Conservation (phyloP, 2,113 vertebrate species). For the Podocnemis expansa region DNA sequence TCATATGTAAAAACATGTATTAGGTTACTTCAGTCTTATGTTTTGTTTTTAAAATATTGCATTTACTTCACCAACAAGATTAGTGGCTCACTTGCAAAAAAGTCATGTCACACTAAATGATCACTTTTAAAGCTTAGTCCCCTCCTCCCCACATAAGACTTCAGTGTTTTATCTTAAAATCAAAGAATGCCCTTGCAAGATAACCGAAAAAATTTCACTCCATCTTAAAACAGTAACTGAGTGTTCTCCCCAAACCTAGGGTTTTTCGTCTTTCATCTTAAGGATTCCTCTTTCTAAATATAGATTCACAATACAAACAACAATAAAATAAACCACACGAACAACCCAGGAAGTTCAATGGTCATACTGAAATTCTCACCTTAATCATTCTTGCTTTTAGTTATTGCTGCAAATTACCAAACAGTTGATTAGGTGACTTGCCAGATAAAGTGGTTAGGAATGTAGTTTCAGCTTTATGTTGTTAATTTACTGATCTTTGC, state of each 20-base stretch:
- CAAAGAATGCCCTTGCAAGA: background rate
- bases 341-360: background rate
- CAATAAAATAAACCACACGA: background rate
- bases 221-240: background rate
- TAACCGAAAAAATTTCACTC: background rate
- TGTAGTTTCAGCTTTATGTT: background rate
- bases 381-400: background rate
- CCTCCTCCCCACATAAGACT: slow-evolving; percentile 25
- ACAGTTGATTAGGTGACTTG: background rate
- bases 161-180: background rate
- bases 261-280: background rate
- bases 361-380: background rate
- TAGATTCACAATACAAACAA: background rate
- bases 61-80: background rate
- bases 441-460: background rate
- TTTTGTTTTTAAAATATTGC: background rate
- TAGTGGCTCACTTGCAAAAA: background rate
- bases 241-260: background rate
- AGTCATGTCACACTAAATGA: background rate
- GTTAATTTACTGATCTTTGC: background rate
- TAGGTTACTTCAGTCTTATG: background rate
- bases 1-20: slow-evolving; percentile 19
- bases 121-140: slow-evolving; percentile 30
- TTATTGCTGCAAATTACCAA: background rate
- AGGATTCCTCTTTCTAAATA: background rate